phyloP scores from a whole-genome alignment of 2,888 invertebrate species.

The Frankliniella fusca region DNA sequence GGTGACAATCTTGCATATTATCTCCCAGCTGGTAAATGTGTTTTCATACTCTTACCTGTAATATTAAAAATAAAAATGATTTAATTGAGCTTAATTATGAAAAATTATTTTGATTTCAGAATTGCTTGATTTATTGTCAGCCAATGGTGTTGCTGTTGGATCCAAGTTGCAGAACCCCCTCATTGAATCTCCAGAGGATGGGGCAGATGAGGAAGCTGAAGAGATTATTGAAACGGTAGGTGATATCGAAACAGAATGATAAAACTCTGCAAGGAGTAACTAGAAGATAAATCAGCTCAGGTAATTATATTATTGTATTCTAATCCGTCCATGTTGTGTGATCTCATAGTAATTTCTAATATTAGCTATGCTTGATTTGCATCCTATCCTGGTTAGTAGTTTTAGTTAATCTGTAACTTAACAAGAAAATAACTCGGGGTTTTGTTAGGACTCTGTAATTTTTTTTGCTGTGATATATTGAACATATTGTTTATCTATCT shows the following conservation, averaged over 20 bases:
- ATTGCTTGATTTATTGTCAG: neutral
- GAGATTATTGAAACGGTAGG: slow-evolving; percentile 14
- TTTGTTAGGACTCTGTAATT: neutral
- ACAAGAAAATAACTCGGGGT: neutral
- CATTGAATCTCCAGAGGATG: neutral
- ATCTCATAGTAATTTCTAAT: neutral
- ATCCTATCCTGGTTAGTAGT: neutral
- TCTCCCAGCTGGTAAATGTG: slow-evolving; percentile 40
- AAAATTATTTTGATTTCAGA: neutral
- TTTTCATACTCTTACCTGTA: neutral
- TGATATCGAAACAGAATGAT: neutral
- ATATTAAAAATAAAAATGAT: neutral
- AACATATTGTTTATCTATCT: no score
- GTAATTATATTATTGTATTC: neutral
- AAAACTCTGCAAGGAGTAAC: neutral
- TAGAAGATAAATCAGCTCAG: neutral
- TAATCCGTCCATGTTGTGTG: neutral
- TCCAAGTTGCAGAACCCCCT: neutral
- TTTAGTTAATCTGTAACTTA: neutral
- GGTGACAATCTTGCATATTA: slow-evolving; percentile 41
- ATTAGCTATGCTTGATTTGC: neutral
- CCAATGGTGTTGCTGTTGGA: neutral
- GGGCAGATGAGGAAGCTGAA: neutral
- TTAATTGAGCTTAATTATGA: neutral
- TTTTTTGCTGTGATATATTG: neutral